phyloP scores from a whole-genome alignment of 2,113 vertebrate species.

The Sebastes schlegelii region DNA sequence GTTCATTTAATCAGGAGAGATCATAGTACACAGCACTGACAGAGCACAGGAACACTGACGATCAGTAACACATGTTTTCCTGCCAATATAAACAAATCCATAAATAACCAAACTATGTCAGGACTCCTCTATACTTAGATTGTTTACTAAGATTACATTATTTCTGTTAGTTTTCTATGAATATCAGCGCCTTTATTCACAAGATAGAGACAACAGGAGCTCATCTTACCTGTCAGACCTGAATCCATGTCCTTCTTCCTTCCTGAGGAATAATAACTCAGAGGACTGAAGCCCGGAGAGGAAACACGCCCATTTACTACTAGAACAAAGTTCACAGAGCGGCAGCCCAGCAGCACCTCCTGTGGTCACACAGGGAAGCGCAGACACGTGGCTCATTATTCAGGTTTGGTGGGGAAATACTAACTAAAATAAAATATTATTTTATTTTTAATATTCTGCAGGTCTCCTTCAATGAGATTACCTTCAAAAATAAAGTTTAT shows the following conservation, averaged over 20 bases:
- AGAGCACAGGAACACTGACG: neutral
- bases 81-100: conserved; percentile 2
- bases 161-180: neutral
- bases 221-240: conserved; percentile 57
- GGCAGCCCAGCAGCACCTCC: conserved; percentile 35
- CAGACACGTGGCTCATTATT: neutral
- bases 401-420: neutral
- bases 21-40: neutral
- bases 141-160: no score
- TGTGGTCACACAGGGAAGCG: neutral
- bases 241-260: conserved; percentile 50
- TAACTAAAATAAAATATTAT: no score
- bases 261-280: neutral
- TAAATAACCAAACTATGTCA: neutral
- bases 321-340: conserved; percentile 75
- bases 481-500: neutral
- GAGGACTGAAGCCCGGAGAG: neutral
- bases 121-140: neutral
- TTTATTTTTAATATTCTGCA: neutral
- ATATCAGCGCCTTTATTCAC: neutral
- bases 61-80: neutral
- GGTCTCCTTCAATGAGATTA: neutral
- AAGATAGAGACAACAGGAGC: neutral
- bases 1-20: neutral
- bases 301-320: conserved; percentile 61